Conservation (phyloP, 2,797 vertebrate genomes). For the Gadopsis marmoratus region DNA sequence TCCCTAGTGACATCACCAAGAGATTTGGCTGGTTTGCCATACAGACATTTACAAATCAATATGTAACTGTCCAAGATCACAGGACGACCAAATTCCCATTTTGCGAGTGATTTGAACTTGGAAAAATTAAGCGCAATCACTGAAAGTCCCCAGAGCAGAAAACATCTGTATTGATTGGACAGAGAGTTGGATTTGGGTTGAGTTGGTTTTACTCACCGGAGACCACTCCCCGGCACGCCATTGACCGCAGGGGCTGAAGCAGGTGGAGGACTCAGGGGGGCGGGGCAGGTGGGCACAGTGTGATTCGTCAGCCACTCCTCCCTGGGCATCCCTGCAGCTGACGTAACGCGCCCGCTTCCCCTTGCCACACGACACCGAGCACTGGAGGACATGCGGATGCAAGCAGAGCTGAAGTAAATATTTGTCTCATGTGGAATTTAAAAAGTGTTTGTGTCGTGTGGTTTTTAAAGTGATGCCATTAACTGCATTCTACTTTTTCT, state of each 20-base stretch:
- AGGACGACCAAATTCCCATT: slow-evolving; percentile 16
- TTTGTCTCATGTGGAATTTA: background rate
- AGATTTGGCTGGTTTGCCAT: background rate
- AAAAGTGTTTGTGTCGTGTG: background rate
- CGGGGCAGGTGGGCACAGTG: slow-evolving; percentile 89
- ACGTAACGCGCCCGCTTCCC: slow-evolving; percentile 93
- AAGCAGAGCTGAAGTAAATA: slow-evolving; percentile 30
- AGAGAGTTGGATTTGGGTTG: slow-evolving; percentile 33
- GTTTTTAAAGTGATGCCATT: slow-evolving; percentile 24
- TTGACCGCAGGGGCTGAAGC: slow-evolving; percentile 93
- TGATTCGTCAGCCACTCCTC: slow-evolving; percentile 91
- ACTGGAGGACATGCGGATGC: slow-evolving; percentile 79
- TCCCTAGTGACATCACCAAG: background rate
- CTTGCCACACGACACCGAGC: slow-evolving; percentile 94
- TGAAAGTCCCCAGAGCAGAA: slow-evolving; percentile 14
- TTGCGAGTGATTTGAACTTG: slow-evolving; percentile 34
- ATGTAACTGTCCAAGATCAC: slow-evolving; percentile 13
- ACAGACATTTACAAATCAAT: slow-evolving; percentile 22
- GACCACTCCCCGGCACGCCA: slow-evolving; percentile 96
- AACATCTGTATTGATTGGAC: slow-evolving; percentile 60
- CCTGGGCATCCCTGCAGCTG: slow-evolving; percentile 92
- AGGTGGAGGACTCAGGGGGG: slow-evolving; percentile 89
- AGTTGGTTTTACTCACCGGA: slow-evolving; percentile 89
- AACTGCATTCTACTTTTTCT: background rate
- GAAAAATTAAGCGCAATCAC: slow-evolving; percentile 22